These are phyloP conservation scores for Dicyrtoma fusca DNA, from an alignment of 2,888 invertebrate genomes.

Conservation along the genomic window DNA sequence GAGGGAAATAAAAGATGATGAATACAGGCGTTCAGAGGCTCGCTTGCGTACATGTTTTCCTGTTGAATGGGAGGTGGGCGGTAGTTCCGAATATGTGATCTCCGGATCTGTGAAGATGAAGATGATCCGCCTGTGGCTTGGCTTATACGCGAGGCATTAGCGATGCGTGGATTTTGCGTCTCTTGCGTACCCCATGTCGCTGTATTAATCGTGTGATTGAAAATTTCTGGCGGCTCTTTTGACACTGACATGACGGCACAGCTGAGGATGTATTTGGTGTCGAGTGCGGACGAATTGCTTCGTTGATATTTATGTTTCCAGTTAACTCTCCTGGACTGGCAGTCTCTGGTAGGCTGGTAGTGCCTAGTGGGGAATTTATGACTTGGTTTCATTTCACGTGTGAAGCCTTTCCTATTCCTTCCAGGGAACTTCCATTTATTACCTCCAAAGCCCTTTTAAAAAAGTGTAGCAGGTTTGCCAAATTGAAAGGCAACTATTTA, in stretches of 20 bases:
- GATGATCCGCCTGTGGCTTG: neutral
- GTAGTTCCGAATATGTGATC: too few relatives aligned
- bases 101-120: too few relatives aligned
- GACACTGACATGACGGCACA: slow-evolving; percentile 48
- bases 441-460: neutral
- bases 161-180: neutral
- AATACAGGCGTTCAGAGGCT: too few relatives aligned
- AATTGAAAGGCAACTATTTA: too few relatives aligned
- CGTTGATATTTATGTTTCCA: slow-evolving; percentile 24
- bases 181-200: slow-evolving; percentile 27
- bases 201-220: slow-evolving; percentile 36
- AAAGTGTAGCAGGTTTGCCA: too few relatives aligned
- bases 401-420: slow-evolving; percentile 2
- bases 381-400: slow-evolving; percentile 18
- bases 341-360: too few relatives aligned
- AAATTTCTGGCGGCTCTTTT: slow-evolving; percentile 33
- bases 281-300: slow-evolving; percentile 21
- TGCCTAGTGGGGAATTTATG: slow-evolving; percentile 28
- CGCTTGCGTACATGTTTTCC: too few relatives aligned
- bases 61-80: too few relatives aligned
- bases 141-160: neutral
- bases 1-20: too few relatives aligned
- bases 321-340: slow-evolving; percentile 16
- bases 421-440: slow-evolving; percentile 11
- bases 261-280: slow-evolving; percentile 41